Evolutionary conservation across 2,888 invertebrate species (phyloP).

Genomic region (Tinea semifulvella): DNA sequence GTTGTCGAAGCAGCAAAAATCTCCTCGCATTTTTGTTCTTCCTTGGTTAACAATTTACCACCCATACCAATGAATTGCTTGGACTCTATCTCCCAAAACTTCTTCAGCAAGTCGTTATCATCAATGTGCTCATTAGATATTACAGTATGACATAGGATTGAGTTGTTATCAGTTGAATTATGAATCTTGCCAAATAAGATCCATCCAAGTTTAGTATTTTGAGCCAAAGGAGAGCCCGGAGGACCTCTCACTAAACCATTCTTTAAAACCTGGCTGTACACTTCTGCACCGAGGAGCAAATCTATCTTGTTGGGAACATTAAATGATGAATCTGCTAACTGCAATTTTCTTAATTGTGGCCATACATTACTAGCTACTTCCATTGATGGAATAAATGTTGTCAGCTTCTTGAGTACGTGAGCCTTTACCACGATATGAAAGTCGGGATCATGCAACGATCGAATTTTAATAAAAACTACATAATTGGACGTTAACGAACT

Average conservation of each 20-base stretch:
- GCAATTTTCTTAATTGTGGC: neutral
- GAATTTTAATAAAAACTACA: conserved; percentile 18
- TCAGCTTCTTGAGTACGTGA: conserved; percentile 18
- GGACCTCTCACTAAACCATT: too few relatives aligned
- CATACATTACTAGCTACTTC: conserved; percentile 14
- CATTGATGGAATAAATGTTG: conserved; percentile 17
- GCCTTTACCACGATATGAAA: conserved; percentile 18
- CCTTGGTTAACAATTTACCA: conserved; percentile 15
- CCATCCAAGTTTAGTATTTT: too few relatives aligned
- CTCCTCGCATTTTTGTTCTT: conserved; percentile 17
- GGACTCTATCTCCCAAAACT: conserved; percentile 20
- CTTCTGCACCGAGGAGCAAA: neutral
- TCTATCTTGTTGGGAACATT: neutral
- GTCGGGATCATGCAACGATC: conserved; percentile 17
- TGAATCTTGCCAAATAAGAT: too few relatives aligned
- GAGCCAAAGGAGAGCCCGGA: too few relatives aligned
- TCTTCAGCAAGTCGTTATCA: conserved; percentile 15
- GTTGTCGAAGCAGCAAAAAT: conserved; percentile 14
- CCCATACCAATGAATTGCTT: neutral
- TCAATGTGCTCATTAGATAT: too few relatives aligned
- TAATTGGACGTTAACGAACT: conserved; percentile 16
- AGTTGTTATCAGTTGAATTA: neutral
- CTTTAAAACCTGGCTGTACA: neutral
- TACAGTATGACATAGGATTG: neutral
- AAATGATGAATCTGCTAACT: conserved; percentile 1